Conservation (phyloP, 2,113 vertebrate species). For the Sorex araneus region DNA sequence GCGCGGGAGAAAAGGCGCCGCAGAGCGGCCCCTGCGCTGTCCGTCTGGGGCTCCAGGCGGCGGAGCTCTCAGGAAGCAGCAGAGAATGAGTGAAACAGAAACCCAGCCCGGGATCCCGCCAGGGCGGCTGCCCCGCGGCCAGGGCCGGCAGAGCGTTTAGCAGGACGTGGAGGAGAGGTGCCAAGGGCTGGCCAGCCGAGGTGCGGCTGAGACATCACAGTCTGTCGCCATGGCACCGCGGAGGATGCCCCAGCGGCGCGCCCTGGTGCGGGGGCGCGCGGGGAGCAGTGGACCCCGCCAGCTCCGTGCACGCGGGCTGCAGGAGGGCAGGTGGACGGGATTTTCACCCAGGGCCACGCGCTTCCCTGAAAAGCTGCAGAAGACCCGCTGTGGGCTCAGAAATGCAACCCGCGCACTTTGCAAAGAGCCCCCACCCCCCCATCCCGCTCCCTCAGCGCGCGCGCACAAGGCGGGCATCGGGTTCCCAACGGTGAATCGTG, state of each 20-base stretch:
- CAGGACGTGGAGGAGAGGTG: not conserved
- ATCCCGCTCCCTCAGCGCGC: rapidly evolving
- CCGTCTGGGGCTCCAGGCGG: not conserved
- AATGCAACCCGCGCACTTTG: not conserved
- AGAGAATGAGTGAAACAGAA: conserved; percentile 73
- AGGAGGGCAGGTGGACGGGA: not conserved
- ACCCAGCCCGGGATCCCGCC: conserved; percentile 23
- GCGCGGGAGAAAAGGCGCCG: not conserved
- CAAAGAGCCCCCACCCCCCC: not conserved
- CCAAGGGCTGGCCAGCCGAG: not conserved
- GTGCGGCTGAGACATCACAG: conserved; percentile 65
- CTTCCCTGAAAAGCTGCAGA: not conserved
- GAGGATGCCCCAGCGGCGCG: conserved; percentile 63
- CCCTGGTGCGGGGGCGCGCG: not conserved
- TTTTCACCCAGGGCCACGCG: not conserved
- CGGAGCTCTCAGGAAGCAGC: conserved; percentile 78
- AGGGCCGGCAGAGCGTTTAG: rapidly evolving
- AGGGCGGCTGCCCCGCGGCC: not conserved
- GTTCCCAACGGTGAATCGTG: conserved; percentile 3
- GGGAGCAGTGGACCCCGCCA: not conserved
- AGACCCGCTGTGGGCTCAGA: too few relatives aligned
- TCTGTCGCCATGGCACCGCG: conserved; percentile 72
- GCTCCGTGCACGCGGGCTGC: rapidly evolving
- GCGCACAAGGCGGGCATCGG: not conserved
- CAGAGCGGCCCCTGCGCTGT: conserved; percentile 10